Evolutionary conservation across 2,888 invertebrate species (phyloP).

Genomic region (Mimachlamys varia): DNA sequence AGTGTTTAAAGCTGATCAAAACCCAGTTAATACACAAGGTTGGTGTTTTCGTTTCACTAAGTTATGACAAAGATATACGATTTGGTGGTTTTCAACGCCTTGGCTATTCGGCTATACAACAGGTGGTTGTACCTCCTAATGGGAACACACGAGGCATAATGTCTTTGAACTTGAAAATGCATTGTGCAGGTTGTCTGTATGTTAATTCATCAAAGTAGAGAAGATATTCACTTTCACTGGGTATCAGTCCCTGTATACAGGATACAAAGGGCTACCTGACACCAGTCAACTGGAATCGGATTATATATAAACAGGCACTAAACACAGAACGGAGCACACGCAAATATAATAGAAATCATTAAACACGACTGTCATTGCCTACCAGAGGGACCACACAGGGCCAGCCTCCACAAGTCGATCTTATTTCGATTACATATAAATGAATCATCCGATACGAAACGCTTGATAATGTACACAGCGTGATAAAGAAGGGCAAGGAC

Average conservation of each 20-base stretch:
- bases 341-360: background rate
- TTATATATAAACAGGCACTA: background rate
- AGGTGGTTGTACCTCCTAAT: constrained; percentile 31
- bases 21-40: constrained; percentile 19
- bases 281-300: constrained; percentile 15
- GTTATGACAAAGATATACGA: constrained; percentile 32
- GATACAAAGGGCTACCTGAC: background rate
- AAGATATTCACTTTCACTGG: background rate
- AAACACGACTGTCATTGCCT: background rate
- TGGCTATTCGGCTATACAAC: background rate
- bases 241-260: background rate
- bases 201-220: constrained; percentile 31
- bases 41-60: constrained; percentile 20
- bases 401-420: background rate
- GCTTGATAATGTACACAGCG: background rate
- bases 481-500: background rate
- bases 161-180: constrained; percentile 31
- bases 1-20: background rate
- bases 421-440: constrained; percentile 26
- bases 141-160: constrained; percentile 31
- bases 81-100: constrained; percentile 21
- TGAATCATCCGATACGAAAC: background rate
- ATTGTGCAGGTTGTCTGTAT: constrained; percentile 29
- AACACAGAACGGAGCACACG: background rate
- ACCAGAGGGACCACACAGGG: background rate